These are phyloP conservation scores for Ondatra zibethicus DNA, from an alignment of 2,113 vertebrate species.

Conservation along the genomic window DNA sequence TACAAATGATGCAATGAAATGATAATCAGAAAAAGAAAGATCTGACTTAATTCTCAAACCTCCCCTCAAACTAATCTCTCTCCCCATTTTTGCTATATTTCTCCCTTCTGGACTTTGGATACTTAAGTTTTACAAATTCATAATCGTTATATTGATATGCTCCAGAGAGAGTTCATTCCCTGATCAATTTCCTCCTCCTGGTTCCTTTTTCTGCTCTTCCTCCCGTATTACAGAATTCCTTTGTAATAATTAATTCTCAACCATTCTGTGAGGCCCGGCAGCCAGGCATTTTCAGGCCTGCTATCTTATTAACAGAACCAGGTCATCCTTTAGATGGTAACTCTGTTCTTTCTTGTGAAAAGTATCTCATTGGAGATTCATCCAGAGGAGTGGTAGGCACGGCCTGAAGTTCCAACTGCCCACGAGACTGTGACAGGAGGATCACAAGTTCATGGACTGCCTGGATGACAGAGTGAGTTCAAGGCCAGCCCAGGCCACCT, in stretches of 20 bases:
- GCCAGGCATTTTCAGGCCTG: constrained; percentile 39
- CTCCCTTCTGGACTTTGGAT: constrained; percentile 18
- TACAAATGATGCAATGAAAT: background rate
- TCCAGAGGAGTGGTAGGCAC: background rate
- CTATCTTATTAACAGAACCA: constrained; percentile 64
- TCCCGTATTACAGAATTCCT: constrained; percentile 21
- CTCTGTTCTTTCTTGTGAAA: constrained; percentile 53
- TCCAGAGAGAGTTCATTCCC: constrained; percentile 52
- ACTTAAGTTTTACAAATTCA: constrained; percentile 55
- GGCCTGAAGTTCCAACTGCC: background rate
- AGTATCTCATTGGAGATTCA: background rate
- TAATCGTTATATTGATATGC: constrained; percentile 59
- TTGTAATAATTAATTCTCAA: constrained; percentile 68
- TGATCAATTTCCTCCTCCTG: constrained; percentile 54
- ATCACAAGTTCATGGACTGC: background rate
- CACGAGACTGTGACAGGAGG: background rate
- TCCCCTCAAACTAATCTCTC: constrained; percentile 50
- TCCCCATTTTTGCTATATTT: background rate
- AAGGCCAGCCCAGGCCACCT: background rate
- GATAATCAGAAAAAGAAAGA: constrained; percentile 41
- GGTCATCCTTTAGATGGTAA: constrained; percentile 47
- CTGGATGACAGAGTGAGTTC: background rate
- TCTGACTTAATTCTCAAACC: background rate
- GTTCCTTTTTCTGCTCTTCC: constrained; percentile 32
- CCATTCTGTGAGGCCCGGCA: constrained; percentile 32